Percentiles rank a stretch among this genome's conserved stretches.
Conservation (phyloP, 2,113 vertebrate genomes). For the Microcebus murinus region DNA sequence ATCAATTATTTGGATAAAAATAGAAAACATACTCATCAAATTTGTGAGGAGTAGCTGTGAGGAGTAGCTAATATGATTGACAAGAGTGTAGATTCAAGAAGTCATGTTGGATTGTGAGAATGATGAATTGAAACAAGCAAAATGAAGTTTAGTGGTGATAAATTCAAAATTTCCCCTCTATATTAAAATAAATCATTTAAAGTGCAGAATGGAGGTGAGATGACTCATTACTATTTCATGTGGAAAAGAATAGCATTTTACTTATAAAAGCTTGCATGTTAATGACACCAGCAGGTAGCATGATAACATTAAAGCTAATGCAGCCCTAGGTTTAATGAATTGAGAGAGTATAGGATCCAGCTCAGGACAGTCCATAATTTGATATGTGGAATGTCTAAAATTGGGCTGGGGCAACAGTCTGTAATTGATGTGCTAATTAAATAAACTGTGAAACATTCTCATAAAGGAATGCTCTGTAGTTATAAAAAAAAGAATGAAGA, state of each 20-base stretch:
- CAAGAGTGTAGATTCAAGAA: slow-evolving; percentile 53
- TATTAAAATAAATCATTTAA: slow-evolving; percentile 64
- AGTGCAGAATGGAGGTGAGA: slow-evolving; percentile 26
- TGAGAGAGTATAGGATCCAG: not conserved
- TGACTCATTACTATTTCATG: not conserved
- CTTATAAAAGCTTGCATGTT: slow-evolving; percentile 20
- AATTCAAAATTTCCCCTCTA: slow-evolving; percentile 45
- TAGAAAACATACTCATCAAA: slow-evolving; percentile 47
- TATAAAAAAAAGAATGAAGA: slow-evolving; percentile 33
- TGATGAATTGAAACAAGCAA: slow-evolving; percentile 67
- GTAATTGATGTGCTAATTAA: not conserved
- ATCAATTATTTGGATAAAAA: slow-evolving; percentile 59
- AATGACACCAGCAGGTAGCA: not conserved
- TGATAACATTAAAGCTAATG: not conserved
- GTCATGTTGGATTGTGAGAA: slow-evolving; percentile 24
- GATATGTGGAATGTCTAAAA: slow-evolving; percentile 17
- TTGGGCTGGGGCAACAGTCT: not conserved
- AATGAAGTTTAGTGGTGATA: slow-evolving; percentile 62
- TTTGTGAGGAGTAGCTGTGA: not conserved
- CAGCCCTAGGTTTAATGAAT: not conserved
- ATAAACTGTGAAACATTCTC: not conserved
- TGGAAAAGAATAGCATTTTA: slow-evolving; percentile 47
- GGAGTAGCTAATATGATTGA: slow-evolving; percentile 62
- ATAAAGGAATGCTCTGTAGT: not conserved
- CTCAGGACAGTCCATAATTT: not conserved